Evolutionary conservation across 1,140 invertebrate genomes (phyloP), one percentile per base, ranked within the genome.

Genomic region (Probaryconus sp.): DNA sequence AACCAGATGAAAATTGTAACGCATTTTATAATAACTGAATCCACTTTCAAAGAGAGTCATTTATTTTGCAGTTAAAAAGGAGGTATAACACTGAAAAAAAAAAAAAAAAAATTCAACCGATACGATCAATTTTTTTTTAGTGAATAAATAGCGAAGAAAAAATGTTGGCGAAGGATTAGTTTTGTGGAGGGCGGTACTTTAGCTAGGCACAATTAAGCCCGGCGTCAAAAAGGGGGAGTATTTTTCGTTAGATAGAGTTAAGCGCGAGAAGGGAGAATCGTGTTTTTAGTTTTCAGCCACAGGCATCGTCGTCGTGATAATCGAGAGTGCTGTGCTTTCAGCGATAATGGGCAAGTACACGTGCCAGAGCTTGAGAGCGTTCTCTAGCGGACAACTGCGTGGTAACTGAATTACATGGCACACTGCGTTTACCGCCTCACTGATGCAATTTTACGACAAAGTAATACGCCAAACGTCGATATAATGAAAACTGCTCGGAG

Each of bases 281-380:
- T 78, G 79, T 84, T 83, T 81, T 81, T 78, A 81, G 79, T 82
- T 82, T 81, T 83, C 79, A 81, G 81, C 79, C 77, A 79, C 77
- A 73, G 77, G 74, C 81, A 73, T 53, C 58, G 71, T 80, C 80
- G 81, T 83, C 80, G 82, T 81, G 83, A 85, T 86, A 86, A 86
- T 86, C 83, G 83, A 85, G 81, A 85, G 82, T 85, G 83, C 84
- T 84, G 81, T 84, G 84, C 83, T 85, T 85, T 86, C 85, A 85
- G 83, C 79, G 78, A 82, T 85, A 85, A 86, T 85, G 83, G 84
- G 82, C 80, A 84, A 83, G 83, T 84, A 84, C 82, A 82, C 80
- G 82, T 79, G 81, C 77, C 79, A 79, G 77, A 76, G 77, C 72
- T 74, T 73, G 73, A 79, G 73, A 83, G 81, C 76, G 74, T 76